These are phyloP conservation scores for Opisthocomus hoazin DNA, from an alignment of 2,113 vertebrate species.

Conservation along the genomic window DNA sequence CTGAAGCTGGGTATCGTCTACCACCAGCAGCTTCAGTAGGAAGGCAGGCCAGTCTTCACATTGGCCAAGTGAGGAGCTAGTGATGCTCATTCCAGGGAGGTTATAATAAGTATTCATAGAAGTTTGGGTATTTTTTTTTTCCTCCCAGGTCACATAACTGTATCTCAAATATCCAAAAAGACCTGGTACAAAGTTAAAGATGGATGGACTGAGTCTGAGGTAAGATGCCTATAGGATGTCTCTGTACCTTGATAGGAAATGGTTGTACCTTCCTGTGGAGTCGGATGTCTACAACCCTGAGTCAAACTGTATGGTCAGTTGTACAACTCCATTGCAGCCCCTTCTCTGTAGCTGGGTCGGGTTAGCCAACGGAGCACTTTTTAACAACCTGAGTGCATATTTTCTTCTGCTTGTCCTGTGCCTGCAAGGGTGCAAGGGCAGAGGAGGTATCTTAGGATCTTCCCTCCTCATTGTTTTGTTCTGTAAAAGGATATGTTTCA, in stretches of 20 bases:
- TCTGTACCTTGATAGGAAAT: background rate
- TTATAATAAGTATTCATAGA: background rate
- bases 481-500: background rate
- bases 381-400: fast-evolving
- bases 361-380: background rate
- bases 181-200: background rate
- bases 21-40: background rate
- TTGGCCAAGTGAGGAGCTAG: background rate
- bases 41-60: background rate
- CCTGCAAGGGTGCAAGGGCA: background rate
- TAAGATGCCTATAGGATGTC: background rate
- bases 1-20: background rate
- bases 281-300: background rate
- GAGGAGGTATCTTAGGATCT: background rate
- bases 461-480: background rate
- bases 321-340: background rate
- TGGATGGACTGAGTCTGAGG: background rate
- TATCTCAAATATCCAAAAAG: background rate
- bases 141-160: fast-evolving
- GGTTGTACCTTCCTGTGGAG: background rate
- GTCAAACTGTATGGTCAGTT: background rate
- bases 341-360: background rate
- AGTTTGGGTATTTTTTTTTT: background rate
- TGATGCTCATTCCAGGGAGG: background rate
- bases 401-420: background rate